phyloP scores from a whole-genome alignment of 2,888 invertebrate species.

The Lepeophtheirus nordmannii region DNA sequence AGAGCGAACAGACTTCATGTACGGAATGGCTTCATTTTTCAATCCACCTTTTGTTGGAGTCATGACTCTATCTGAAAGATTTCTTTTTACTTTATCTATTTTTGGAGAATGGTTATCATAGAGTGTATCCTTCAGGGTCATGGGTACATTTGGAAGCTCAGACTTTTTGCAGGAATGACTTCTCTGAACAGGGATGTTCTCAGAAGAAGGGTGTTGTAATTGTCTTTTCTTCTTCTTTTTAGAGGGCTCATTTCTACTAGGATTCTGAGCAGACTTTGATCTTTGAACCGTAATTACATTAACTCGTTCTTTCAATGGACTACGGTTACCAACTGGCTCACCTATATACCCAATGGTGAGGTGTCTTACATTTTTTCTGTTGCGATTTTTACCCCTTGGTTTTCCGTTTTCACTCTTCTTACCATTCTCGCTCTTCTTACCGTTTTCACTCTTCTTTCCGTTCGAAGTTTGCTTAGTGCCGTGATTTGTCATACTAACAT shows the following conservation, averaged over 20 bases:
- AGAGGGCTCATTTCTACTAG: background rate
- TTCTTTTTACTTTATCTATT: background rate
- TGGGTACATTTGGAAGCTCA: background rate
- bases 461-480: too few species aligned
- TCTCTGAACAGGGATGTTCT: background rate
- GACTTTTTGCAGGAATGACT: background rate
- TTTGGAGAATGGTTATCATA: background rate
- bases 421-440: too few species aligned
- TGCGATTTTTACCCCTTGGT: background rate
- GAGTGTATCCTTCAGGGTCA: background rate
- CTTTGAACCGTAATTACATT: conserved; percentile 20
- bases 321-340: conserved; percentile 11
- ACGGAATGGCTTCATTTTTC: conserved; percentile 2
- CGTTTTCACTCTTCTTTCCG: background rate
- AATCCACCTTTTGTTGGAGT: conserved; percentile 2
- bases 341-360: conserved; percentile 23
- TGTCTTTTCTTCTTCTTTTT: background rate
- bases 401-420: background rate
- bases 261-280: conserved; percentile 17
- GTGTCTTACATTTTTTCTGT: background rate
- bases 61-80: conserved; percentile 3
- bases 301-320: conserved; percentile 19
- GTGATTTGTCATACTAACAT: too few species aligned
- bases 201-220: background rate
- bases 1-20: conserved; percentile 5